Evolutionary conservation across 2,888 invertebrate genomes (phyloP), one percentile per base, ranked within the genome.

Genomic region (Hermaeophaga mercurialis): DNA sequence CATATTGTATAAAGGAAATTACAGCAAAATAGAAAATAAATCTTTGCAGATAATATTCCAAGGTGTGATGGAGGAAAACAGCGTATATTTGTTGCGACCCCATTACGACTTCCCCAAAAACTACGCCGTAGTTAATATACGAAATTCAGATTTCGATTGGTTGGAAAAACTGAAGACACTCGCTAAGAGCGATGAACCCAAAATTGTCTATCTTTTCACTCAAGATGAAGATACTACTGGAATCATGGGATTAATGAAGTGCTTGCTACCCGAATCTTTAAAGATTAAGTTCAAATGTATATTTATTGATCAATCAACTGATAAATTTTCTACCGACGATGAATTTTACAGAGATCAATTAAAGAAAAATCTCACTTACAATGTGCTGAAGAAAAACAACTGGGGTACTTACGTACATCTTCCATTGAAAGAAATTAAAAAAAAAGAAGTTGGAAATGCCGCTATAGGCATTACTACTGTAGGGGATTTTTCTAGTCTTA

Each of bases 401-500:
- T 71, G 71, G 71, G 71, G 70, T n/a, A 67, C 65, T 11, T 67
- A 62, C n/a, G 65, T 66, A 4, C 59, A 63, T 45, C 22, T 66
- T 3, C 63, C 65, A 1, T 17, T 66, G 6, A 36, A 56, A 9
- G 39, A 44, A 0, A 24, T 63, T 11, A 41, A 56, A 5, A 53
- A 52, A 2, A 58, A 43, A 17, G 45, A 61, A 7, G 61, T 60
- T 7, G 31, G 66, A 83, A 26, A 87, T 88, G 6, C 84, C 87
- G 19, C 61, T 5, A 47, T 54, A 3, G 26, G 39, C 5, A 47
- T 63, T 19, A 24, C 34, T 28, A 59, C 61, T 4, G 12, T 58
- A 3, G 95, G 95, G 48, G 96, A 96, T 74, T 79, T 96, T 47
- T 88, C 90, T 0, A 88, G 91, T 0, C 72, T 96, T 41, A 81